phyloP scores from a whole-genome alignment of 53 echinoderm and acorn worm genomes.

The Astropecten irregularis region DNA sequence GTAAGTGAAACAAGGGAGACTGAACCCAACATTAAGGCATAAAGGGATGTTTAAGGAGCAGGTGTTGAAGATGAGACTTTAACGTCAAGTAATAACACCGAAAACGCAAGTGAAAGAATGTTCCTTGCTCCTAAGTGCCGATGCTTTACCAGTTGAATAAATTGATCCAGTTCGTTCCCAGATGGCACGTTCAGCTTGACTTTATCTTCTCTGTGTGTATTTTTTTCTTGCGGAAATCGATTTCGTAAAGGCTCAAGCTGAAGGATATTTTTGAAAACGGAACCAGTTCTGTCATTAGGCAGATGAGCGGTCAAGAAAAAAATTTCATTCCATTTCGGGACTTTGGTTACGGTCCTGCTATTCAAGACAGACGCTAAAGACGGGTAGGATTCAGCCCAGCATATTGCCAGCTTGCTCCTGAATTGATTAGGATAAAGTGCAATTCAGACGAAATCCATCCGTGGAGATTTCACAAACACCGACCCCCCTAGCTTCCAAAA shows the following conservation, averaged over 20 bases:
- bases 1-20: no score
- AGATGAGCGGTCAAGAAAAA: constrained; percentile 48
- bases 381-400: background rate
- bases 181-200: constrained; percentile 16
- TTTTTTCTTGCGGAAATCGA: background rate
- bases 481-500: no score
- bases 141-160: constrained; percentile 43
- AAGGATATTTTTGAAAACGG: constrained; percentile 32
- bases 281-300: constrained; percentile 46
- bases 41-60: no score
- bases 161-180: constrained; percentile 45
- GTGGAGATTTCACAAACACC: constrained; percentile 34
- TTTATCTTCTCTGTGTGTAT: background rate
- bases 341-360: constrained; percentile 18
- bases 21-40: no score
- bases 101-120: no score
- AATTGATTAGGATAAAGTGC: constrained; percentile 57
- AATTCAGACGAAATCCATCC: constrained; percentile 39
- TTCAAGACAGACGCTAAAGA: constrained; percentile 2
- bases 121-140: no score
- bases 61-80: no score
- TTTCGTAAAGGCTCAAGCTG: constrained; percentile 6
- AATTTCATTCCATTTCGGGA: constrained; percentile 44
- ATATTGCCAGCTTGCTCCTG: constrained; percentile 8
- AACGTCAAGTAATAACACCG: no score